Evolutionary conservation across 2,888 invertebrate genomes (phyloP).

Genomic region (Seira sanloemensis): DNA sequence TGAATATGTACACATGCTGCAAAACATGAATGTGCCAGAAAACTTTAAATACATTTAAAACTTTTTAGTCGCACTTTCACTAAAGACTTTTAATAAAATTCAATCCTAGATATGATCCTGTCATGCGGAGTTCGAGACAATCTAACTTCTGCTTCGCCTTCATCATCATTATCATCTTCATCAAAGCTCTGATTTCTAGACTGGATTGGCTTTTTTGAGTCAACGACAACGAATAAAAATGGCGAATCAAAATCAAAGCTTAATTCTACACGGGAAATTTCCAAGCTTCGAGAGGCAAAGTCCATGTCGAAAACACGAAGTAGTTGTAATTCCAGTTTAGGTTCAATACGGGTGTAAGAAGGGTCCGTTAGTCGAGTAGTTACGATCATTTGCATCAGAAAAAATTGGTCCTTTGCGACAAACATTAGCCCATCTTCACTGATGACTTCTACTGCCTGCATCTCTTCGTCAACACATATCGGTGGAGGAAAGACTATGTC

Average conservation of each 20-base stretch:
- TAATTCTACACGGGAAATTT: conserved; percentile 2
- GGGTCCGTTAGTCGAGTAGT: background rate
- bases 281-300: background rate
- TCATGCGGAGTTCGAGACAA: too few species aligned
- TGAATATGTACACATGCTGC: too few species aligned
- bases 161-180: too few species aligned
- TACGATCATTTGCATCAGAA: background rate
- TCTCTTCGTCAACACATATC: background rate
- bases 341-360: background rate
- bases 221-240: conserved; percentile 17
- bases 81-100: too few species aligned
- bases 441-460: conserved; percentile 6
- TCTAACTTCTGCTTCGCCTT: too few species aligned
- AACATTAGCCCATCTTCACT: conserved; percentile 17
- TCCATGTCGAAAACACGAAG: background rate
- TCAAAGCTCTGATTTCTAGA: background rate
- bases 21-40: too few species aligned
- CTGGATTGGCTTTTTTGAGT: conserved; percentile 24
- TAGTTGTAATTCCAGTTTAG: background rate
- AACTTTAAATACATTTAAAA: too few species aligned
- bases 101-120: too few species aligned
- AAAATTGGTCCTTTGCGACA: conserved; percentile 4
- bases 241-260: conserved; percentile 11
- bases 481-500: background rate
- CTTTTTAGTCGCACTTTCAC: too few species aligned